Evolutionary conservation across 1,140 invertebrate genomes (phyloP).

Genomic region (Drosophila nebulosa): DNA sequence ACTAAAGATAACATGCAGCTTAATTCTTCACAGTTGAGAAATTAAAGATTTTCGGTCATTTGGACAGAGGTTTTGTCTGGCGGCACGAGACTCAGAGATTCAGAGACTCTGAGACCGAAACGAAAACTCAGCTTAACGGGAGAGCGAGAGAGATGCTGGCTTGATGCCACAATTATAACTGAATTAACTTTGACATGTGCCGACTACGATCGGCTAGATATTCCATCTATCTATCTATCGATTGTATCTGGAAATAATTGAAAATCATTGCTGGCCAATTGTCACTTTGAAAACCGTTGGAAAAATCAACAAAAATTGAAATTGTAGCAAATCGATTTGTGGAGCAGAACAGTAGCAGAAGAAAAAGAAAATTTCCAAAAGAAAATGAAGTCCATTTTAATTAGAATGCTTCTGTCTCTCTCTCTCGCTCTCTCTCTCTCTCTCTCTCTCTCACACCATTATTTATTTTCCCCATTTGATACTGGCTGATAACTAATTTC

Average conservation of each 20-base stretch:
- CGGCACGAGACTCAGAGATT: slow-evolving; percentile 44
- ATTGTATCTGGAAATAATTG: slow-evolving; percentile 50
- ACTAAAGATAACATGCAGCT: slow-evolving; percentile 68
- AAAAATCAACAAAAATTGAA: slow-evolving; percentile 73
- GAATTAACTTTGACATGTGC: slow-evolving; percentile 70
- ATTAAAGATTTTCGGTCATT: neutral
- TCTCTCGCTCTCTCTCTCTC: neutral
- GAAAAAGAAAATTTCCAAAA: slow-evolving; percentile 25
- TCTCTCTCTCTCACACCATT: slow-evolving; percentile 44
- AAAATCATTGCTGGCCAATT: slow-evolving; percentile 72
- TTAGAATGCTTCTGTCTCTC: slow-evolving; percentile 27
- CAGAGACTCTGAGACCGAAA: too few relatives aligned
- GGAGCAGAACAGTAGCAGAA: slow-evolving; percentile 10
- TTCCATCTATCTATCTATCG: neutral
- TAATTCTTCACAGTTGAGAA: slow-evolving; percentile 57
- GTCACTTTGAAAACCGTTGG: slow-evolving; percentile 46
- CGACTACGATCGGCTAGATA: slow-evolving; percentile 12
- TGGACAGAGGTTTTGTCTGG: slow-evolving; percentile 10
- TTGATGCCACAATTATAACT: slow-evolving; percentile 54
- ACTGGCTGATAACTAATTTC: slow-evolving; percentile 56
- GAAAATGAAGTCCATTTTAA: slow-evolving; percentile 65
- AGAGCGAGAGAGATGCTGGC: slow-evolving; percentile 31
- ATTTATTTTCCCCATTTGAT: slow-evolving; percentile 67
- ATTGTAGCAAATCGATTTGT: slow-evolving; percentile 77
- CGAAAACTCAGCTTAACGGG: slow-evolving; percentile 25